Evolutionary conservation across 23 tunicate genomes (phyloP).

Genomic region (Trididemnum clinides): DNA sequence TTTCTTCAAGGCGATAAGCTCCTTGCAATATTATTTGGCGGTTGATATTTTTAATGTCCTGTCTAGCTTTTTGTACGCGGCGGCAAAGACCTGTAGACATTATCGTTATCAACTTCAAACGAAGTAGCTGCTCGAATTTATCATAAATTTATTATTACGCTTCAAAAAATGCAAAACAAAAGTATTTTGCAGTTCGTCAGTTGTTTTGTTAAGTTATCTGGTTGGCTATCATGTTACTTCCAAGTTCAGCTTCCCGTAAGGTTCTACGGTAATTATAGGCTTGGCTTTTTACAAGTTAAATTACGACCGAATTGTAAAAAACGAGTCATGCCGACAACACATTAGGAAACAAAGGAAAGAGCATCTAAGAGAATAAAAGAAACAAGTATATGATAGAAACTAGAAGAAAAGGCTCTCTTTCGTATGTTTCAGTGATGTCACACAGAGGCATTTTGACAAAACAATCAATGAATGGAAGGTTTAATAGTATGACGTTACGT

Average conservation of each 20-base stretch:
- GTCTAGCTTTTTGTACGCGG: too few species aligned
- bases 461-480: slow-evolving; percentile 49
- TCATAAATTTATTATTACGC: too few species aligned
- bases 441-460: slow-evolving; percentile 55
- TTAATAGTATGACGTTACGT: slow-evolving; percentile 1
- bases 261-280: neutral
- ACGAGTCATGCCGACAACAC: slow-evolving; percentile 35
- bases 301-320: slow-evolving; percentile 37
- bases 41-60: too few species aligned
- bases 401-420: slow-evolving; percentile 49
- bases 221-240: neutral
- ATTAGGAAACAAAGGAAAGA: slow-evolving; percentile 45
- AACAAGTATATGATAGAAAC: slow-evolving; percentile 19
- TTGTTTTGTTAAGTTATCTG: neutral
- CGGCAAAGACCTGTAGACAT: too few species aligned
- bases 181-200: too few species aligned
- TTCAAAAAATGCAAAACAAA: too few species aligned
- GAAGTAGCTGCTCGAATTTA: too few species aligned
- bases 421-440: slow-evolving; percentile 64
- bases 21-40: too few species aligned
- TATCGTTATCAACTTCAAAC: too few species aligned
- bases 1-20: too few species aligned
- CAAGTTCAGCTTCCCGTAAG: neutral
- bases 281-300: slow-evolving; percentile 34
- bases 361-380: slow-evolving; percentile 50